phyloP scores from a whole-genome alignment of 2,888 invertebrate species.

The Troides aeacus region DNA sequence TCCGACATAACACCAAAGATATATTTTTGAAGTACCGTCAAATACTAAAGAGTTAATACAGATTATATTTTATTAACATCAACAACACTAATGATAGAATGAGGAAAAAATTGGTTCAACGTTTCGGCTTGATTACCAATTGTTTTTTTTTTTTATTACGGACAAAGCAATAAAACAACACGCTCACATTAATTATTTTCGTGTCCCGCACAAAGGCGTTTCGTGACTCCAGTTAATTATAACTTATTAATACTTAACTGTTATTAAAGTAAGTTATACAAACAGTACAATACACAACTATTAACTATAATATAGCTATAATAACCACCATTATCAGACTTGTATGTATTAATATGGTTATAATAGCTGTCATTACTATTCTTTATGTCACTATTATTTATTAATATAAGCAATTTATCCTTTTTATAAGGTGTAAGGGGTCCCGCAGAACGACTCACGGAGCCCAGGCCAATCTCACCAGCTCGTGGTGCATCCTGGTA shows the following conservation, averaged over 20 bases:
- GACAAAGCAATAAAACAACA: not conserved
- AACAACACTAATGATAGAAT: not conserved
- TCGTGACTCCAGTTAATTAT: conserved; percentile 1
- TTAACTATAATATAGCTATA: not conserved
- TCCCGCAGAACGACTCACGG: too few relatives aligned
- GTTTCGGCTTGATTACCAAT: too few relatives aligned
- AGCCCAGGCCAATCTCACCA: too few relatives aligned
- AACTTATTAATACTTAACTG: not conserved
- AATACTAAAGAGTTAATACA: too few relatives aligned
- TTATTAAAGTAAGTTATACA: not conserved
- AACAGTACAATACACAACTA: not conserved
- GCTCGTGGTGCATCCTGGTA: too few relatives aligned
- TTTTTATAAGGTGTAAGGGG: too few relatives aligned
- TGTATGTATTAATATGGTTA: not conserved
- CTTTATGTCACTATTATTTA: not conserved
- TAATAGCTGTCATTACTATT: not conserved
- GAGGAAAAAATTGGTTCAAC: too few relatives aligned
- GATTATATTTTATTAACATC: not conserved
- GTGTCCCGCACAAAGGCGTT: not conserved
- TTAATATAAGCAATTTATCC: not conserved
- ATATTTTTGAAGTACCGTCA: too few relatives aligned
- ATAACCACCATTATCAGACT: not conserved
- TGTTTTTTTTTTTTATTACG: not conserved
- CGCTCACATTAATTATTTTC: conserved; percentile 2
- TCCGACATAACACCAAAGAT: too few relatives aligned